Base-by-base conservation (phyloP, 92 coral and sea anemone species). In the Porites rus region DNA sequence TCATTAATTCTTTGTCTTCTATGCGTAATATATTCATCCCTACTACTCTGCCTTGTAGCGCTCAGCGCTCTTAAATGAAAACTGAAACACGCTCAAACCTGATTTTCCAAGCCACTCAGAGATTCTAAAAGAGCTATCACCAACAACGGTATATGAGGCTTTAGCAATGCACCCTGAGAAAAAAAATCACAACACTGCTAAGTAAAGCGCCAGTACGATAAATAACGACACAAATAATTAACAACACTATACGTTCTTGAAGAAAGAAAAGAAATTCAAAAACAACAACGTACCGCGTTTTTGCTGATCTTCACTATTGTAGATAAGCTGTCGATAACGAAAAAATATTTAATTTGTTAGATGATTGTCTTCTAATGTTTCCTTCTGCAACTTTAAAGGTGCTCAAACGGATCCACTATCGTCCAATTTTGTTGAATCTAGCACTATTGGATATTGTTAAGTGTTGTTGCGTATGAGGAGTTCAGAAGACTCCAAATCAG, bases 261-360 rank as follows among this genome's bases (percentile, higher is more conserved):
- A 12, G 61, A 12, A 56, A 56, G 4, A 31, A 12, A 83, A 16
- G 63, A 19, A 10, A 24, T 18, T 18, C 9, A 7, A 54, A 54
- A 18, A 19, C 20, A 84, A 31, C 4, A 50, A 67, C 98, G 69
- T 83, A 94, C 99, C 75, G 99, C 99, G 71, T 97, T 97, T 80
- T 97, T 97, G 92, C 98, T 93, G 80, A 97, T 97, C 90, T 97
- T 97, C 81, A 97, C 88, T 74, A 97, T 95, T 4, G 99, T 97
- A 21, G 96, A 94, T 56, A 97, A 85, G 17, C 98, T 94, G 88
- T 6, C 51, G 69, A 66, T 31, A 46, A 17, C 18, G 24, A 19
- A 14, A 20, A 58, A 4, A 17, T 18, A 18, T 56, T 2, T 56
- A 10, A 56, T 56, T 56, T 56, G 61, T 56, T 14, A 12, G 61